Evolutionary conservation across 2,797 vertebrate species (phyloP), one percentile per base, ranked within the genome.

Genomic region (Crax fasciolata): DNA sequence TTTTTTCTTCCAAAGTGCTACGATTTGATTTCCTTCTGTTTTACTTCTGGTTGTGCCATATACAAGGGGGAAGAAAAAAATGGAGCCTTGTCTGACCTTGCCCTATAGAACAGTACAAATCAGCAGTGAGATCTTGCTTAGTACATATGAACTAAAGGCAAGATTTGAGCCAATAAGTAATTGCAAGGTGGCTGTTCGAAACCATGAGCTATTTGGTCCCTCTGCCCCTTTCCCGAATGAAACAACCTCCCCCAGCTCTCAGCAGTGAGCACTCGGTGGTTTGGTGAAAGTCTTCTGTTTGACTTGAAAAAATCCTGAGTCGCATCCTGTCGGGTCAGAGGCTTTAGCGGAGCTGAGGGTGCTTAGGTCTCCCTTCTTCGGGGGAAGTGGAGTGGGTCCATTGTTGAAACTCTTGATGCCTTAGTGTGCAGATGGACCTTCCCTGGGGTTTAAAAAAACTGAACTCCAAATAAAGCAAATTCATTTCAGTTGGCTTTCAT

Each of bases 11-110:
- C 3, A 61, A 89, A 54, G 11, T n/a, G 15, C 24, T 32, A 21
- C 2, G 9, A 9, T 49, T 62, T 38, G 19, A 23, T 76, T 66
- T 24, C 3, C 11, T 58, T 81, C 86, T 55, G 19, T 86, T 82
- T 41, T 52, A 66, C 6, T 80, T 68, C 2, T n/a, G 23, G 2
- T 72, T 91, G 20, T 54, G n/a, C 9, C 16, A 0, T 23, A 3
- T 35, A 17, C 2, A n/a, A 41, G 6, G 52, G 10, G 17, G 28
- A 54, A 10, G 27, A 68, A 71, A 59, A n/a, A 1, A 21, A 19
- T 28, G 9, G 6, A 61, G 6, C 11, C 23, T 86, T 2, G 1
- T 9, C 20, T 62, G 55, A 27, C 16, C 13, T 43, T 2, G 1
- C 35, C 51, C 4, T 30, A 51, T 46, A 43, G 51, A 71, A 3